Conservation (phyloP, 2,797 vertebrate genomes). For the Perdix hodgsoniae region DNA sequence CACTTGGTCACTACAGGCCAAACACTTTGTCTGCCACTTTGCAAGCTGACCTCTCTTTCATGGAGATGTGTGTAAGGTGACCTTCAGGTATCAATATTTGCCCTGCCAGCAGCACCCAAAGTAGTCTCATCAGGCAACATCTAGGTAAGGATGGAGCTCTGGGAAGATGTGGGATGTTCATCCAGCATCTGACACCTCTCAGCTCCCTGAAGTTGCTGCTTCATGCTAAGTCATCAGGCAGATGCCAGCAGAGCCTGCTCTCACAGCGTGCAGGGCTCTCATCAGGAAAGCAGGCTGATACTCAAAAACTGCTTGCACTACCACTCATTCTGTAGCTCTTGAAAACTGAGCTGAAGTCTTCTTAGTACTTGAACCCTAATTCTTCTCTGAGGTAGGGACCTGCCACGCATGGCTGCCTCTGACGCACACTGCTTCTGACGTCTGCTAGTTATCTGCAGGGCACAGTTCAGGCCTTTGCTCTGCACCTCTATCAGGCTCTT, state of each 20-base stretch:
- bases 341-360: background rate
- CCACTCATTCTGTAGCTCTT: background rate
- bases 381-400: background rate
- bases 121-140: background rate
- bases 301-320: background rate
- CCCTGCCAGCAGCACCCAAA: background rate
- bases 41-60: background rate
- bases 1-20: background rate
- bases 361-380: background rate
- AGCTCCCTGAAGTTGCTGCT: background rate
- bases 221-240: background rate
- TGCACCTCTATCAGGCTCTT: conserved; percentile 20
- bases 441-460: conserved; percentile 6
- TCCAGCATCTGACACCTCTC: no score
- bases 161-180: background rate
- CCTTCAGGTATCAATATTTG: background rate
- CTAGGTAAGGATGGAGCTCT: background rate
- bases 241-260: background rate
- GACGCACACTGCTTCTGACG: accelerated
- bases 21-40: background rate
- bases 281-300: background rate
- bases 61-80: background rate
- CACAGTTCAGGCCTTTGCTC: conserved; percentile 45
- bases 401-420: background rate
- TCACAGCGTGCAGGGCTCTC: background rate